Base-by-base conservation (phyloP, 2,888 invertebrate genomes). In the Acanthococcus lagerstroemiae region DNA sequence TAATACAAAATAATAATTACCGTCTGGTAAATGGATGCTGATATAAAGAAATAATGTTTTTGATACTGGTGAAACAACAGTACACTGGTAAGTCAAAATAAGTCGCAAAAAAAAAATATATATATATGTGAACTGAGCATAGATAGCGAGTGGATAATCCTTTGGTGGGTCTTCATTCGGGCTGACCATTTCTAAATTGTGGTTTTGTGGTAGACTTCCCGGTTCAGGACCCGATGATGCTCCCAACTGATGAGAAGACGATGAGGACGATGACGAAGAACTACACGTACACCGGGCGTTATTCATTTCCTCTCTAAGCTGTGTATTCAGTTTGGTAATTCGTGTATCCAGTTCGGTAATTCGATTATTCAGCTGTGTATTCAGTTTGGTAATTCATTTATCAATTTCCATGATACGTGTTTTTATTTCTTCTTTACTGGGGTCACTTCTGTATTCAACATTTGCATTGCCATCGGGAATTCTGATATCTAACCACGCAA, bases 61-160 rank as follows among this genome's bases (percentile, higher is more conserved):
- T 48, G 48, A 48, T 48, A 48, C 48, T 48, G 48, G 48, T 48
- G 48, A 48, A 48, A 48, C 48, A 17, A 48, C 48, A 48, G 48
- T 48, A 48, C 48, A 48, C 48, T 48, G 48, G 48, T 48, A 48
- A 48, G 48, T 48, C 48, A 17, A 48, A 48, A 48, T 48, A 48
- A 48, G 17, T 48, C 17, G 48, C 48, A 17, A 48, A 48, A 48
- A 48, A 48, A 48, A 48, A 48, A n/a, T n/a, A 48, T n/a, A 48
- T 17, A 48, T 48, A 48, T 48, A 48, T 17, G 48, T 48, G 48
- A 48, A 7, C 48, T 48, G 48, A n/a, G 48, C 48, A 48, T 48
- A 48, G 48, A 48, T 48, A 48, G 48, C 48, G 48, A 48, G 17
- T 48, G 48, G 48, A 48, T 48, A 17, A 48, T 48, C 48, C 48